These are phyloP conservation scores for Micrastur ruficollis DNA, from an alignment of 2,797 vertebrate genomes.

Conservation along the genomic window DNA sequence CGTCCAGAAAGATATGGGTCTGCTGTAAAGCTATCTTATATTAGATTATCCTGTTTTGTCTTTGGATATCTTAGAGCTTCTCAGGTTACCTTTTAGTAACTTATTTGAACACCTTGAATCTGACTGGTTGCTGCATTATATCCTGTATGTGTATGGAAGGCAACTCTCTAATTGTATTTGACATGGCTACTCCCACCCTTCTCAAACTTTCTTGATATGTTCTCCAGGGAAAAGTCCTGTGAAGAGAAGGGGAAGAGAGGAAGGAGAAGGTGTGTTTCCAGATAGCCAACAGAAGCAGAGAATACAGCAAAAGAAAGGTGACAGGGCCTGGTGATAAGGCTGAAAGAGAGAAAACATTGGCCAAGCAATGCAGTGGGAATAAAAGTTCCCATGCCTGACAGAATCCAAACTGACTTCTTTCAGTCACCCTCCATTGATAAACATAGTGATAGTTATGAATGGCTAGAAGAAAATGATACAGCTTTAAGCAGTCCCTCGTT, in stretches of 20 bases:
- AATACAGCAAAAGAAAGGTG: neutral
- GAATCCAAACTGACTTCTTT: neutral
- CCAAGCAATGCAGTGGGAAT: neutral
- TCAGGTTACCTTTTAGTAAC: neutral
- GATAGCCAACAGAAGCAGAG: neutral
- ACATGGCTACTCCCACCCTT: neutral
- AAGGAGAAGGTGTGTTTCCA: neutral
- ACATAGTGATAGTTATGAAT: neutral
- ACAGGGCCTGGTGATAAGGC: neutral
- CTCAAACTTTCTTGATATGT: neutral
- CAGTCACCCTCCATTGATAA: neutral
- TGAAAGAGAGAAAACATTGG: neutral
- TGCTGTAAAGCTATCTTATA: neutral
- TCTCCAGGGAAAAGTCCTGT: neutral
- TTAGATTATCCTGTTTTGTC: neutral
- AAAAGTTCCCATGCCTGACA: neutral
- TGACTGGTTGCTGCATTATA: neutral
- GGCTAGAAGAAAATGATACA: neutral
- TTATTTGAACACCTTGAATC: neutral
- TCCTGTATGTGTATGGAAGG: neutral
- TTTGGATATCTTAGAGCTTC: neutral
- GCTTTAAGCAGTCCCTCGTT: neutral
- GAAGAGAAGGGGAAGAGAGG: neutral
- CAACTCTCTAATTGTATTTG: neutral
- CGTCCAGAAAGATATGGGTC: neutral